These are phyloP conservation scores for Drosophila prolongata DNA, from an alignment of 2,888 invertebrate genomes.

Conservation along the genomic window DNA sequence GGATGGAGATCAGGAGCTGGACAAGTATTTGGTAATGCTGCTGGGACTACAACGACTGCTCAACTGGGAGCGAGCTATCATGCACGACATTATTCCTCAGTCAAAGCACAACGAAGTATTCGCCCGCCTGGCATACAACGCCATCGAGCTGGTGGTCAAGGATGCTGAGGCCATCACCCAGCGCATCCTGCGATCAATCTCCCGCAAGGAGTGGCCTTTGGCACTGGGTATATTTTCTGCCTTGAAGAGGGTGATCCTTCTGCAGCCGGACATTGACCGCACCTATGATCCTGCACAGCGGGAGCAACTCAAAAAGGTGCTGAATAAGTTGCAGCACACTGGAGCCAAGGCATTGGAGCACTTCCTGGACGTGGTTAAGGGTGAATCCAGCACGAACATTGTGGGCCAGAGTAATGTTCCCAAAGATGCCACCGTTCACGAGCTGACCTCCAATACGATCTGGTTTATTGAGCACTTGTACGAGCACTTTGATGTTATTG, in stretches of 20 bases:
- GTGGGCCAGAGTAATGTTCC: slow-evolving; percentile 87
- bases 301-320: slow-evolving; percentile 89
- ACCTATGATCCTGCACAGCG: slow-evolving; percentile 89
- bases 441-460: slow-evolving; percentile 96
- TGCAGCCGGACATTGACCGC: slow-evolving; percentile 92
- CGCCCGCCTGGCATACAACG: slow-evolving; percentile 92
- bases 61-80: slow-evolving; percentile 93
- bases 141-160: slow-evolving; percentile 92
- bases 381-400: slow-evolving; percentile 91
- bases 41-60: slow-evolving; percentile 93
- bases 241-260: slow-evolving; percentile 89
- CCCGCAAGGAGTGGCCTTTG: slow-evolving; percentile 91
- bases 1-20: slow-evolving; percentile 92
- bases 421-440: slow-evolving; percentile 98
- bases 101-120: slow-evolving; percentile 93
- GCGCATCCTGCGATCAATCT: slow-evolving; percentile 90
- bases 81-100: slow-evolving; percentile 93
- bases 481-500: slow-evolving; percentile 91
- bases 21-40: slow-evolving; percentile 92
- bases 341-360: slow-evolving; percentile 96
- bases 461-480: slow-evolving; percentile 95
- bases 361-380: slow-evolving; percentile 94
- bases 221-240: slow-evolving; percentile 93
- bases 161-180: slow-evolving; percentile 94
- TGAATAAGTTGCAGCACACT: slow-evolving; percentile 90